These are phyloP conservation scores for Papilio gigon DNA, from an alignment of 2,888 invertebrate genomes.

Conservation along the genomic window DNA sequence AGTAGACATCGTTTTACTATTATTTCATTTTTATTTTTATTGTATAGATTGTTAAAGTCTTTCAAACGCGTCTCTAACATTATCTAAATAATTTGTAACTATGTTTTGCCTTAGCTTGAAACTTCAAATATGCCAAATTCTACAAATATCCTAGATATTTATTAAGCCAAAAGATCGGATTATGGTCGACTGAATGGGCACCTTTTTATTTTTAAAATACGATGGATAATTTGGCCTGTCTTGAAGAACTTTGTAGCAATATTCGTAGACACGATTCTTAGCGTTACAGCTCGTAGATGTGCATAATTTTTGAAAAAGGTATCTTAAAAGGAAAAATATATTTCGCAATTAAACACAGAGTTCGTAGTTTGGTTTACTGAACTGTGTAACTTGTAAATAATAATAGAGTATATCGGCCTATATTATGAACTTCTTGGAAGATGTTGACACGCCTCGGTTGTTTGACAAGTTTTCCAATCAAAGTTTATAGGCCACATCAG, in stretches of 20 bases:
- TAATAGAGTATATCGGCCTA: neutral
- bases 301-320: too few species aligned
- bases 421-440: neutral
- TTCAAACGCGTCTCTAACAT: neutral
- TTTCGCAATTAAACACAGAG: too few species aligned
- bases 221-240: too few species aligned
- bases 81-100: neutral
- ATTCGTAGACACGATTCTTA: too few species aligned
- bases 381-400: neutral
- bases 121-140: slow-evolving; percentile 5
- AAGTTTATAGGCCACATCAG: neutral
- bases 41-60: neutral
- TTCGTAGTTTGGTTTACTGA: too few species aligned
- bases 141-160: neutral
- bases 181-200: too few species aligned
- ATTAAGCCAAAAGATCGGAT: too few species aligned
- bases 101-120: neutral
- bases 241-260: too few species aligned
- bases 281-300: too few species aligned
- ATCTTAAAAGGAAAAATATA: too few species aligned
- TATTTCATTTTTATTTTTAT: neutral
- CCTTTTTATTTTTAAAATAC: too few species aligned
- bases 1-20: too few species aligned
- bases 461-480: slow-evolving; percentile 24
- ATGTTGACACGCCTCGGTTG: slow-evolving; percentile 4